These are phyloP conservation scores for Fukomys damarensis DNA, from an alignment of 2,113 vertebrate genomes.

Conservation along the genomic window DNA sequence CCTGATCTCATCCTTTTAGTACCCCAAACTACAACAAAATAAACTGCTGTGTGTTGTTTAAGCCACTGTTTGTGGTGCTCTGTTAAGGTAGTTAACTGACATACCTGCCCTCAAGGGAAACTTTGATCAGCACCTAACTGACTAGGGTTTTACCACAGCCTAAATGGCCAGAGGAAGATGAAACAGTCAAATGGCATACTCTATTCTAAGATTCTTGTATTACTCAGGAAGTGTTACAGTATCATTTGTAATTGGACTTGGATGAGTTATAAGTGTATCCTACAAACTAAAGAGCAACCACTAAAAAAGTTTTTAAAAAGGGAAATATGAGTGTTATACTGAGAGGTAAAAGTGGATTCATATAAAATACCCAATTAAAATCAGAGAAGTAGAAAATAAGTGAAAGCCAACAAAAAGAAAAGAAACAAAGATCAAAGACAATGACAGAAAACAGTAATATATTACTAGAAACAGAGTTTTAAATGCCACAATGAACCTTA, in stretches of 20 bases:
- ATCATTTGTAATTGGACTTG: not conserved
- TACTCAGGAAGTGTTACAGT: not conserved
- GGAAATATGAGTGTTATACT: not conserved
- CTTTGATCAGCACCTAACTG: not conserved
- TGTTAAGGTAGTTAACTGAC: not conserved
- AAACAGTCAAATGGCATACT: not conserved
- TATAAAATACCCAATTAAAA: slow-evolving; percentile 15
- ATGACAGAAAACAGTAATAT: not conserved
- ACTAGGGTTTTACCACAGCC: not conserved
- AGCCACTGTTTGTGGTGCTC: not conserved
- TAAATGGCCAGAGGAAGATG: not conserved
- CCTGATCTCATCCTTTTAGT: not conserved
- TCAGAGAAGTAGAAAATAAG: not conserved
- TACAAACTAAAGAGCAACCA: not conserved
- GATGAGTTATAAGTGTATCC: not conserved
- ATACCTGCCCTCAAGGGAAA: not conserved
- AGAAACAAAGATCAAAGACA: not conserved
- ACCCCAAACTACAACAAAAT: not conserved
- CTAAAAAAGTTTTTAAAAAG: not conserved
- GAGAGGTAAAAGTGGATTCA: not conserved
- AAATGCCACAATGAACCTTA: not conserved
- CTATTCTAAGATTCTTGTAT: not conserved
- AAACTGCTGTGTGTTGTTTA: not conserved
- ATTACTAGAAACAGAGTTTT: not conserved
- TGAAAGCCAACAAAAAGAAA: not conserved